Evolutionary conservation across 2,888 invertebrate genomes (phyloP).

Genomic region (Dolichopus griseipennis): DNA sequence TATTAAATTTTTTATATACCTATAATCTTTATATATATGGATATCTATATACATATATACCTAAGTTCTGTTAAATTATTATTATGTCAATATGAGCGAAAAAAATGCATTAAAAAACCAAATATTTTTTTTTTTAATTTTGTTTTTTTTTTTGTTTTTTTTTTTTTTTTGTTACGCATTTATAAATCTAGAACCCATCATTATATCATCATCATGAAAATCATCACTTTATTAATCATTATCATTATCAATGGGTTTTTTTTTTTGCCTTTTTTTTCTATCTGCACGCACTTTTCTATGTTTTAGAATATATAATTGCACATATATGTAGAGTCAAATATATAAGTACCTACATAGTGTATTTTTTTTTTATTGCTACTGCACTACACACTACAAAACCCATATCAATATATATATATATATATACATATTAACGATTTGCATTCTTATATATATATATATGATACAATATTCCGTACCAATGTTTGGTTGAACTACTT

Average conservation of each 20-base stretch:
- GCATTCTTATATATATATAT: too few species aligned
- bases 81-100: not conserved
- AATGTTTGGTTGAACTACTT: conserved; percentile 6
- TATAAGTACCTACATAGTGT: too few species aligned
- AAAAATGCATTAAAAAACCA: not conserved
- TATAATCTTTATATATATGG: too few species aligned
- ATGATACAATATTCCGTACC: not conserved
- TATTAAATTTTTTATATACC: too few species aligned
- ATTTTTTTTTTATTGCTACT: too few species aligned
- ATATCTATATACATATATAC: not conserved
- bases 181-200: not conserved
- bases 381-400: too few species aligned
- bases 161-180: not conserved
- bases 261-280: not conserved
- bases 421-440: too few species aligned
- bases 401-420: too few species aligned
- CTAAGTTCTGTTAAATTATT: not conserved
- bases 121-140: not conserved
- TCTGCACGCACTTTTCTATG: not conserved
- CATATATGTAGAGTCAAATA: too few species aligned
- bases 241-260: not conserved
- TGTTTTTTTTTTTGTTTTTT: too few species aligned
- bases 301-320: too few species aligned
- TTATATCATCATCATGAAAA: not conserved
- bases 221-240: too few species aligned